These are phyloP conservation scores for Sibirionetta formosa DNA, from an alignment of 2,797 vertebrate genomes.

Conservation along the genomic window DNA sequence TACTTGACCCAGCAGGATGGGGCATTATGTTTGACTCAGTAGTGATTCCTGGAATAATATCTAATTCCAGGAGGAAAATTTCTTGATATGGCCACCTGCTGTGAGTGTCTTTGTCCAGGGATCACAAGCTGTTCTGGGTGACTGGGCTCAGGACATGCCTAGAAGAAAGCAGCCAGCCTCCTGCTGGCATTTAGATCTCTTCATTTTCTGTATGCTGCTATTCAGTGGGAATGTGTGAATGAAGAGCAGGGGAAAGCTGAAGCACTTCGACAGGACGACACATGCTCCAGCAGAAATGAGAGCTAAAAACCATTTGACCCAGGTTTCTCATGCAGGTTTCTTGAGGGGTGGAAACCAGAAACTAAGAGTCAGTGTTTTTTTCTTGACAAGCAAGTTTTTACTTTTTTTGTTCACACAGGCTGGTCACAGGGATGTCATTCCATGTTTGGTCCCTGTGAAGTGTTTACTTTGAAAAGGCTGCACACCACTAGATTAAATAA, in stretches of 20 bases:
- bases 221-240: conserved; percentile 86
- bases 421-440: conserved; percentile 75
- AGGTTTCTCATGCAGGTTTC: conserved; percentile 38
- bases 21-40: conserved; percentile 95
- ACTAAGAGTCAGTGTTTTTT: conserved; percentile 26
- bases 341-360: neutral
- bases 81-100: conserved; percentile 95
- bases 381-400: conserved; percentile 63
- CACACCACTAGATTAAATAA: conserved; percentile 84
- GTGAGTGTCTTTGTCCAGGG: conserved; percentile 92
- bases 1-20: conserved; percentile 92
- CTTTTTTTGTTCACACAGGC: conserved; percentile 50
- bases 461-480: conserved; percentile 85
- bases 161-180: conserved; percentile 91
- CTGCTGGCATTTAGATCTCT: conserved; percentile 96
- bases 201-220: conserved; percentile 90
- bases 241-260: conserved; percentile 54
- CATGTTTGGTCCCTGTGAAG: conserved; percentile 78
- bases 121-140: conserved; percentile 98
- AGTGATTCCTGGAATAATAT: conserved; percentile 95
- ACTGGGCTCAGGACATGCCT: conserved; percentile 90
- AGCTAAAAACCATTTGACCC: conserved; percentile 80
- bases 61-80: conserved; percentile 95
- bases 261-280: conserved; percentile 66
- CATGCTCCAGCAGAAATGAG: conserved; percentile 37